Percentiles rank a stretch among this genome's conserved stretches.
These are phyloP conservation scores for Lasioglossum malachurum DNA, from an alignment of 2,888 invertebrate species.

Conservation along the genomic window DNA sequence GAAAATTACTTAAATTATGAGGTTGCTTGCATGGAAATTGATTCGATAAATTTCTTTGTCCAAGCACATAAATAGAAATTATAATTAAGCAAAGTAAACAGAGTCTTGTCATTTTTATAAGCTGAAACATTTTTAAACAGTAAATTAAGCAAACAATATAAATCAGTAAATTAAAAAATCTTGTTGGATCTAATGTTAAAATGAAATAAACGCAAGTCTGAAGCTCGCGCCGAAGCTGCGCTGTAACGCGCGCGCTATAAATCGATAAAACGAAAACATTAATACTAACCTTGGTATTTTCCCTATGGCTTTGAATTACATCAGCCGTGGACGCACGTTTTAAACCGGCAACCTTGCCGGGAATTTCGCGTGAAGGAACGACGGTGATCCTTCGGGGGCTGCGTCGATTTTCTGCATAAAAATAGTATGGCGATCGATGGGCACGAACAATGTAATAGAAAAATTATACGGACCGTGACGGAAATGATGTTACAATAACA, in stretches of 20 bases:
- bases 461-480: constrained; percentile 25
- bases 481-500: constrained; percentile 23
- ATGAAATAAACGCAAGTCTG: too few species aligned
- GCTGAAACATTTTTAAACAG: too few species aligned
- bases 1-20: too few species aligned
- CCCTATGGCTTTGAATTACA: constrained; percentile 32
- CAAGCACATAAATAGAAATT: too few species aligned
- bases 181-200: too few species aligned
- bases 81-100: too few species aligned
- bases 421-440: constrained; percentile 47
- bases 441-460: constrained; percentile 37
- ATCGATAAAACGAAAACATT: constrained; percentile 41
- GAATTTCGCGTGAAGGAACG: constrained; percentile 29
- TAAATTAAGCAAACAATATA: too few species aligned
- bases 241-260: neutral
- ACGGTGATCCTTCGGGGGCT: constrained; percentile 24
- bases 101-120: too few species aligned
- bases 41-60: too few species aligned
- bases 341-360: constrained; percentile 25
- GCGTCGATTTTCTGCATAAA: constrained; percentile 36
- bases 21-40: too few species aligned
- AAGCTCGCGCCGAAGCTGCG: neutral
- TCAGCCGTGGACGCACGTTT: neutral
- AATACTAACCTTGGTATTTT: constrained; percentile 38
- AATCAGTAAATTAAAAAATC: too few species aligned